Base-by-base conservation (phyloP, 2,113 vertebrate genomes). In the Hippolais icterina region DNA sequence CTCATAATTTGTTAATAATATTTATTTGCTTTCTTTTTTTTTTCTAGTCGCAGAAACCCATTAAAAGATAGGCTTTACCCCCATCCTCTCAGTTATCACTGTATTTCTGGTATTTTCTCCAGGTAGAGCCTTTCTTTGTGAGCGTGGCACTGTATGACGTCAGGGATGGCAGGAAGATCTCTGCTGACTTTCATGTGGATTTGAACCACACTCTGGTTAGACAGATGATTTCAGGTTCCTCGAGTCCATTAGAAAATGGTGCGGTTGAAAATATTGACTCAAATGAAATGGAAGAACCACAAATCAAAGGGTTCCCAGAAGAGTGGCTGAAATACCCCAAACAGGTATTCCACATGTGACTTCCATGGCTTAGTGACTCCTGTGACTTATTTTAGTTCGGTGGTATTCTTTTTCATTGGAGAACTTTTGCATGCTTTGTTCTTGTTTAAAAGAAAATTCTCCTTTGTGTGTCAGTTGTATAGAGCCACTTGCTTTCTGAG, bases 81-180 rank as follows among this genome's bases (percentile, higher is more conserved):
- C 7, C 10, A 46, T 65, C 5, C 11, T 89, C 59, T 83, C 61
- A 64, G 29, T 89, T 57, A 47, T 17, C 2, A 0, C 28, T 57
- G 1, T 27, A 5, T 63, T 90, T 84, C 70, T 91, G 92, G 6
- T 78, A 35, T 95, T 87, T 85, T 87, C 76, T 70, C 6, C 94
- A 99, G 99, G 98, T 99, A 68, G 99, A 99, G 86, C 99, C 99
- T 23, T 99, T 99, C 97, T 99, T 99, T 50, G 97, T 99, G 93
- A 99, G 98, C 0, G 94, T 99, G 96, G 98, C 99, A 3, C 97
- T 99, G 89, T 98, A 99, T 91, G 99, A 99, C 41, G 91, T 99
- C 90, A 98, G 98, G 93, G 99, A 99, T 60, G 97, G 97, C 76
- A 98, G 98, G 78, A 99, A 99, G 97, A 98, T 99, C 57, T 99